Evolutionary conservation across 2,888 invertebrate species (phyloP), one percentile per base, ranked within the genome.

Genomic region (Drosophila falleni): DNA sequence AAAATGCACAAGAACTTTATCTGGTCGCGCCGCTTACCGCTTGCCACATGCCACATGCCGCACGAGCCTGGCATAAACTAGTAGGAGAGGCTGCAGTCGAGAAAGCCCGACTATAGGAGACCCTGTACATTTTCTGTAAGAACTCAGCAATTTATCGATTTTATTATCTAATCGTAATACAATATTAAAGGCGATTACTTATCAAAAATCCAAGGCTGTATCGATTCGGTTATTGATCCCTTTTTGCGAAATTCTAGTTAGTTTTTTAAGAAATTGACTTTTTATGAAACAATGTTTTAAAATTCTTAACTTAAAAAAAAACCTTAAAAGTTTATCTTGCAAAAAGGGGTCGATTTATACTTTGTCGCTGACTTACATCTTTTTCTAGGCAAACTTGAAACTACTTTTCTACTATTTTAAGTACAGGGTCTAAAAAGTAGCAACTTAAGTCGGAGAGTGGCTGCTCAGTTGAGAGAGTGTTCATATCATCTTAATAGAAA

Each of bases 1-100:
- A 75, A 80, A 55, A 88, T 74, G 81, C 84, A 76, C 87, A 89
- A 86, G 86, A 86, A 86, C 86, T 89, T 86, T 86, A 86, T 86
- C 89, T 86, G 71, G 71, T 3, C 78, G 74, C 67, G 85, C 82
- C 55, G 67, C 60, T 56, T 61, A 74, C 61, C 56, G 56, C 56
- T 61, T 63, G 81, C 85, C 58, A 63, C 72, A 62, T 23, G 23
- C 23, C 65, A 47, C 71, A 62, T 59, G 80, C 54, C 74, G 46
- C 54, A 78, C 74, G 70, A 69, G 69, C 63, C 78, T 44, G 74
- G 71, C 78, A 83, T 78, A 33, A 86, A 72, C 87, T 79, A 83
- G 80, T 78, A 69, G 86, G 74, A 11, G 13, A n/a, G 35, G 13
- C 35, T 13, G 13, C 35, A 35, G 13, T 13, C 35, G 13, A n/a